Percentiles rank a stretch among this genome's conserved stretches.
Evolutionary conservation across 2,888 invertebrate genomes (phyloP).

Genomic region (Cremastinae sp.): DNA sequence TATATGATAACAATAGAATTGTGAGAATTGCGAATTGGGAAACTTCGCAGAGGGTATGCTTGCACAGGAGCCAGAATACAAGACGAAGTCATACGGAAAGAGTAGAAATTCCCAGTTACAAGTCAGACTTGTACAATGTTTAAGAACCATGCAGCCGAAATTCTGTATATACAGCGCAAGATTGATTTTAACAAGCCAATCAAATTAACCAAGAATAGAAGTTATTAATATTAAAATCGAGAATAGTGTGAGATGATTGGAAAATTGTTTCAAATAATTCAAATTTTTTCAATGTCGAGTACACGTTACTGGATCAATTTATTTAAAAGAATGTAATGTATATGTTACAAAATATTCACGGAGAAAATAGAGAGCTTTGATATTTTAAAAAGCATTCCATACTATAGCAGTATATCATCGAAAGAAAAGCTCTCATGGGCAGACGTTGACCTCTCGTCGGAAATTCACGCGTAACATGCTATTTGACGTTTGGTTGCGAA

Average conservation of each 20-base stretch:
- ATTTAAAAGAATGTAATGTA: neutral
- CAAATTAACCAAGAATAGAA: slow-evolving; percentile 32
- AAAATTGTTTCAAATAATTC: slow-evolving; percentile 2
- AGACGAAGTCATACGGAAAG: slow-evolving; percentile 34
- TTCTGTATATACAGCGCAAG: slow-evolving; percentile 22
- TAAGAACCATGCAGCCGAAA: slow-evolving; percentile 19
- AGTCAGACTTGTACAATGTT: slow-evolving; percentile 35
- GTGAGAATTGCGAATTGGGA: slow-evolving; percentile 27
- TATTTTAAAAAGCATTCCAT: too few species aligned
- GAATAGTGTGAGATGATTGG: neutral
- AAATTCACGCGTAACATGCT: slow-evolving; percentile 2
- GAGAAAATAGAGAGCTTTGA: neutral
- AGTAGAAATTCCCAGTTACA: slow-evolving; percentile 47
- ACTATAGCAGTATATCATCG: too few species aligned
- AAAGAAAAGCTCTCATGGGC: neutral
- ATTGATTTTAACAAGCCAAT: slow-evolving; percentile 44
- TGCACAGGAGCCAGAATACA: slow-evolving; percentile 25
- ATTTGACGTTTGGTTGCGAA: slow-evolving; percentile 26
- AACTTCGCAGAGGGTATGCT: slow-evolving; percentile 15
- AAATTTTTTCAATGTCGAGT: neutral
- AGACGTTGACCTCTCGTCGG: neutral
- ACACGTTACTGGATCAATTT: neutral
- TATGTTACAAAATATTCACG: neutral
- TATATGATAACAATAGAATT: slow-evolving; percentile 41
- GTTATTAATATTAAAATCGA: slow-evolving; percentile 3